A percentile compares a stretch with the other conserved stretches of the same genome.
phyloP scores from a whole-genome alignment of 2,888 invertebrate genomes.

The Epistrophe grossulariae region DNA sequence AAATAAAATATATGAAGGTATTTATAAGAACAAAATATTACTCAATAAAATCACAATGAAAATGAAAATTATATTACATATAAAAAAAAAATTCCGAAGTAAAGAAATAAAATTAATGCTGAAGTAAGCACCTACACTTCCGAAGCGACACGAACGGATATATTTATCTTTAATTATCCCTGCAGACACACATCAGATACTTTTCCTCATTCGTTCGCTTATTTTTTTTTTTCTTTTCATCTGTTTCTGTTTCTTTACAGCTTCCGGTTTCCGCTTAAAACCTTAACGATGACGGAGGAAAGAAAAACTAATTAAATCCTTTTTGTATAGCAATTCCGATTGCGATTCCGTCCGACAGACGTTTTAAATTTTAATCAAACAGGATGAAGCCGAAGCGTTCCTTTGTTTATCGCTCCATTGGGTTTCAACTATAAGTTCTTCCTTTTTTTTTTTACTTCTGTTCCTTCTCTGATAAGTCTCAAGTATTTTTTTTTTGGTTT shows the following conservation, averaged over 20 bases:
- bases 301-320: slow-evolving; percentile 83
- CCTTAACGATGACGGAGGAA: slow-evolving; percentile 69
- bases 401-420: slow-evolving; percentile 64
- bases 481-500: not conserved
- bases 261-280: slow-evolving; percentile 40
- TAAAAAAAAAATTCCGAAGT: not conserved
- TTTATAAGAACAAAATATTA: not conserved
- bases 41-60: slow-evolving; percentile 23
- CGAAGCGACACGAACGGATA: slow-evolving; percentile 46
- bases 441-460: not conserved
- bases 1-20: not conserved
- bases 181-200: slow-evolving; percentile 53
- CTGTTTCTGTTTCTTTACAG: slow-evolving; percentile 10
- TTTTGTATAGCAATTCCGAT: slow-evolving; percentile 75
- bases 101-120: slow-evolving; percentile 29
- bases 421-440: slow-evolving; percentile 15
- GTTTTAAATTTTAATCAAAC: slow-evolving; percentile 74
- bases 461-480: not conserved
- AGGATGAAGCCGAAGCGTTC: slow-evolving; percentile 45
- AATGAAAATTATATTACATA: not conserved
- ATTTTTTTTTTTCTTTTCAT: not conserved
- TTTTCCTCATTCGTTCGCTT: not conserved
- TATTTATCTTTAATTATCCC: slow-evolving; percentile 74
- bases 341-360: slow-evolving; percentile 50
- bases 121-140: slow-evolving; percentile 23